Base-by-base conservation (phyloP, 2,797 vertebrate species). In the Coregonus sp. region DNA sequence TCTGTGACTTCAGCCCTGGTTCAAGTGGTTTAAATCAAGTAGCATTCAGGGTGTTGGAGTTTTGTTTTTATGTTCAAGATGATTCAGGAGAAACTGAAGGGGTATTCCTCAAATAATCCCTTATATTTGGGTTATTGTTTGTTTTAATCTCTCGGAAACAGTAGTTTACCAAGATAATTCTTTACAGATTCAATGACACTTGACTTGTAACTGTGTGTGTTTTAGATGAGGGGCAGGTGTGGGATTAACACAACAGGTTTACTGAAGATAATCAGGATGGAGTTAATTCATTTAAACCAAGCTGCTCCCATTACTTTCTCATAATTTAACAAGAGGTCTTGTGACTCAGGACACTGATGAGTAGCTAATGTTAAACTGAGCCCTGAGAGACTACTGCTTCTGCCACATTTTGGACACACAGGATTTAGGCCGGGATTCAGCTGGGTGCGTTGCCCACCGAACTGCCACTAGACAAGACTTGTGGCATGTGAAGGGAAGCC, bases 261-360 rank as follows among this genome's bases (percentile, higher is more conserved):
- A 85, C n/a, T 16, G 20, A 80, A 78, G 54, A 80, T 84, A 81
- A 85, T 76, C 75, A 77, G 78, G 74, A 79, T 74, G 72, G 74
- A 80, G 80, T 77, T 87, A 86, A 87, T 89, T 80, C 69, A 76
- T 73, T 89, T 79, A 81, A 84, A 86, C 74, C n/a, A 54, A 85
- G 52, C 77, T n/a, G 68, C 79, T 88, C 82, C 85, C 61, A 65
- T 88, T 83, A 84, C 70, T 12, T 67, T 47, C 73, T 47, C 63
- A 79, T 83, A 73, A 47, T 47, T 47, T 47, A 47, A 47, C 40
- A 11, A 12, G 74, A 77, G 71, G 79, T 85, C 82, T 79, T 86
- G 78, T 84, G 85, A 84, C 84, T 59, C 40, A 47, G 67, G 79
- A 82, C 70, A 74, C 47, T 65, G 73, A 50, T 70, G 71, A 47